Percentiles rank a stretch among this genome's conserved stretches.
Evolutionary conservation across 2,888 invertebrate species (phyloP).

Genomic region (Stenodema calcarata): DNA sequence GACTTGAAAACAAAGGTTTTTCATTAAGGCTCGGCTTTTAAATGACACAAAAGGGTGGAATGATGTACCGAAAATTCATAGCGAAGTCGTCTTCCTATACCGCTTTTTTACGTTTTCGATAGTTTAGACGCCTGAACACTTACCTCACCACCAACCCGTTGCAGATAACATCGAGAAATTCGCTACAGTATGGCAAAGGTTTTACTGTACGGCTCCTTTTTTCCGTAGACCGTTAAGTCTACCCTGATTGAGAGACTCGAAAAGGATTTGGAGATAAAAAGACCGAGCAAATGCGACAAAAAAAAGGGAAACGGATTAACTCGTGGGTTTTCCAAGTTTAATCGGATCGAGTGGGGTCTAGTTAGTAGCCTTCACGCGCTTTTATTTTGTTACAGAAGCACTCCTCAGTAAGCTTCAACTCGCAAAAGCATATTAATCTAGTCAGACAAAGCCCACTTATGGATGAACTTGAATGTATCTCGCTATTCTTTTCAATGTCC

Average conservation of each 20-base stretch:
- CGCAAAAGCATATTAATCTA: not conserved
- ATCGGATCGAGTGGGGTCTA: not conserved
- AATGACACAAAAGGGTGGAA: no score
- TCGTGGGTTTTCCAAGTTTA: not conserved
- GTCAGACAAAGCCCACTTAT: not conserved
- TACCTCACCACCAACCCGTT: no score
- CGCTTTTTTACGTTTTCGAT: no score
- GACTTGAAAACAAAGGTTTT: no score
- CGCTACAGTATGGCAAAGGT: no score
- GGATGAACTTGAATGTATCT: not conserved
- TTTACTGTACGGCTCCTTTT: no score
- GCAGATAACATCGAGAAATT: no score
- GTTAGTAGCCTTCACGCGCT: not conserved
- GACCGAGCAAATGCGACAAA: not conserved
- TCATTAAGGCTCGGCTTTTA: no score
- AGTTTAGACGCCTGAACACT: no score
- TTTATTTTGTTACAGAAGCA: not conserved
- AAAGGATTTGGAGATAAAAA: not conserved
- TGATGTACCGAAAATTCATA: no score
- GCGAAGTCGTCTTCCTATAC: no score
- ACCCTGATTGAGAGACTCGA: not conserved
- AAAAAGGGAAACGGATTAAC: not conserved
- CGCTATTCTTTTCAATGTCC: no score
- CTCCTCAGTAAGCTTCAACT: not conserved
- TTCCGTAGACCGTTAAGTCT: not conserved